Conservation (phyloP, 2,797 vertebrate genomes). For the Echeneis naucrates region DNA sequence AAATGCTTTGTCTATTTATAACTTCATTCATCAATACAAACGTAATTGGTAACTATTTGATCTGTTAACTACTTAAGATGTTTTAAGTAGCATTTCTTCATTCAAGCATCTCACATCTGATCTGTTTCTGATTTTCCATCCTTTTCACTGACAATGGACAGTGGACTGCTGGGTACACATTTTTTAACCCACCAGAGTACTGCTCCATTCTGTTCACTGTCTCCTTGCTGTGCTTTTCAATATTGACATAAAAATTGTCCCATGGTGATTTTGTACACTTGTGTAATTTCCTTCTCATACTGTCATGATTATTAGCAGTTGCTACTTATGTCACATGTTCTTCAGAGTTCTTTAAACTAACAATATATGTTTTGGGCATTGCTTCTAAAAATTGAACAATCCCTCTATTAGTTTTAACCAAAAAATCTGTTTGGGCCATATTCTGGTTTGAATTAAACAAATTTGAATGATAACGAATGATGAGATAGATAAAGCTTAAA, state of each 20-base stretch:
- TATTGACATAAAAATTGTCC: background rate
- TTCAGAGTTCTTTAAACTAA: too few species aligned
- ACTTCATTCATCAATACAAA: too few species aligned
- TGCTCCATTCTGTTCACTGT: too few species aligned
- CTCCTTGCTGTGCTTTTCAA: too few species aligned
- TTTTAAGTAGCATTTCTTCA: background rate
- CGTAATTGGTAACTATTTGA: too few species aligned
- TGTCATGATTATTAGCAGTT: background rate
- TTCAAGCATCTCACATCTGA: background rate
- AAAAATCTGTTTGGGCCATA: constrained; percentile 14
- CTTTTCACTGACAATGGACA: too few species aligned
- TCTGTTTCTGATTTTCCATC: too few species aligned
- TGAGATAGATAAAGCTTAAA: background rate
- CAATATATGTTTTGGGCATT: too few species aligned
- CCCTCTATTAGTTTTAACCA: constrained; percentile 12
- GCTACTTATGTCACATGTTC: too few species aligned
- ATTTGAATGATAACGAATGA: background rate
- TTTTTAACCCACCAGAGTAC: too few species aligned
- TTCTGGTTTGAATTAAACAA: background rate
- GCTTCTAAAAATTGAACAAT: background rate
- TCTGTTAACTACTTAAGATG: too few species aligned
- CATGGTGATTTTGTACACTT: background rate
- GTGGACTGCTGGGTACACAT: too few species aligned
- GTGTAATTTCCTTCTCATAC: constrained; percentile 5
- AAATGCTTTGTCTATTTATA: background rate